Percentiles rank a stretch among this genome's conserved stretches.
These are phyloP conservation scores for Xyrichtys novacula DNA, from an alignment of 2,797 vertebrate genomes.

Conservation along the genomic window DNA sequence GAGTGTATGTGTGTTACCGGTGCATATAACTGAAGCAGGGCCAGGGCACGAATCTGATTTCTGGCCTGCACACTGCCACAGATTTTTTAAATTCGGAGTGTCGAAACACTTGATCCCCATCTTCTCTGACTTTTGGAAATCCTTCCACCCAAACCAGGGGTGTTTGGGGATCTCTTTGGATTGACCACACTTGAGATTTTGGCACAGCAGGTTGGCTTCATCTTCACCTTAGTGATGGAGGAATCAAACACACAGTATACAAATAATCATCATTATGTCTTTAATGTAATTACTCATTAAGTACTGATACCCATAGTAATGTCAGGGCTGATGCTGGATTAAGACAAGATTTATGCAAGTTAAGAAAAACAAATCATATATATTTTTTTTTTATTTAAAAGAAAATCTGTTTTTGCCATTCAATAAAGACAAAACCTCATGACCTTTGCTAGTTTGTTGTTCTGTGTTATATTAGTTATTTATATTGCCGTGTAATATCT, in stretches of 20 bases:
- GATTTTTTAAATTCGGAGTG: fast-evolving
- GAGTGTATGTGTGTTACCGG: constrained; percentile 49
- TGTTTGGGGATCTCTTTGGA: fast-evolving
- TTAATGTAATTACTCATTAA: background rate
- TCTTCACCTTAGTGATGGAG: fast-evolving
- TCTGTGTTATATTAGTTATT: too few species aligned
- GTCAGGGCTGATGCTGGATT: too few species aligned
- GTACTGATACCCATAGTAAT: background rate
- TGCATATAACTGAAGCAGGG: constrained; percentile 55
- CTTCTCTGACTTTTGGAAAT: fast-evolving
- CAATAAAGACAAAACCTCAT: too few species aligned
- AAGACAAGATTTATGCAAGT: too few species aligned
- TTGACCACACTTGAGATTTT: constrained; percentile 14
- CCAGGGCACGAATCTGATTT: fast-evolving
- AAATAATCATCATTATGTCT: background rate
- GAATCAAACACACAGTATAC: background rate
- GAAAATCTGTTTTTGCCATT: too few species aligned
- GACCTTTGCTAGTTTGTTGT: too few species aligned
- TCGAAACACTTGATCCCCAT: constrained; percentile 14
- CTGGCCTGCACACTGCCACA: constrained; percentile 71
- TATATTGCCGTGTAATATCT: too few species aligned
- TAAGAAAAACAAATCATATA: too few species aligned
- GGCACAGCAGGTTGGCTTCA: constrained; percentile 26
- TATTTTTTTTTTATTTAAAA: too few species aligned
- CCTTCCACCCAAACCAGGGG: fast-evolving